Conservation (phyloP, 1,140 invertebrate genomes). For the Panulirus ornatus region DNA sequence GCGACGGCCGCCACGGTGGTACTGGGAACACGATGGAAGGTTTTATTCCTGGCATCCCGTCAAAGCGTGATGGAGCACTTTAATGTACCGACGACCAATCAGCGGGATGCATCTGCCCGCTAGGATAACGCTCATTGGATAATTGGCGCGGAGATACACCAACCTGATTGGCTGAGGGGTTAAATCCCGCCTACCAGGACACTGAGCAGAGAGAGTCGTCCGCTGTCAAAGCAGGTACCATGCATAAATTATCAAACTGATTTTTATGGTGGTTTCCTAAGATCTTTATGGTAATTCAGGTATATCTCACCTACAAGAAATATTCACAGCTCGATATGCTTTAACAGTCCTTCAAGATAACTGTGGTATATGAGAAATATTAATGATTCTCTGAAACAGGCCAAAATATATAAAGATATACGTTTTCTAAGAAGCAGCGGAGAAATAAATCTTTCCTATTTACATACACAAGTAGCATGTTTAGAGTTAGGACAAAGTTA, state of each 20-base stretch:
- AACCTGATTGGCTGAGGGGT: conserved; percentile 38
- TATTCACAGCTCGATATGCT: too few species aligned
- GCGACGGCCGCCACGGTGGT: conserved; percentile 46
- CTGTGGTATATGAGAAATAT: too few species aligned
- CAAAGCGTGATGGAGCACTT: conserved; percentile 66
- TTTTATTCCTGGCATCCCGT: conserved; percentile 62
- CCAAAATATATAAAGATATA: too few species aligned
- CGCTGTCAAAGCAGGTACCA: not conserved
- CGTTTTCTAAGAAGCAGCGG: too few species aligned
- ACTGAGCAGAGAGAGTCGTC: conserved; percentile 22
- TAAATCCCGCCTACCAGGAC: conserved; percentile 37
- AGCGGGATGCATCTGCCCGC: conserved; percentile 41
- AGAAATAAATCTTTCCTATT: too few species aligned
- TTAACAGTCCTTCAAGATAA: too few species aligned
- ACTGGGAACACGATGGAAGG: conserved; percentile 54
- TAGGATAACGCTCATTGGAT: conserved; percentile 66
- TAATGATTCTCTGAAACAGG: too few species aligned
- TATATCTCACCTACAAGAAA: too few species aligned
- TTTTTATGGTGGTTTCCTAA: not conserved
- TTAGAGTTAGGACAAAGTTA: too few species aligned
- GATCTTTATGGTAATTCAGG: not conserved
- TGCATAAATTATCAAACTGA: not conserved
- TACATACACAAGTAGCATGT: too few species aligned
- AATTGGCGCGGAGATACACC: conserved; percentile 40
- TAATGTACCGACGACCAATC: conserved; percentile 68